Evolutionary conservation across 2,888 invertebrate species (phyloP), one percentile per base, ranked within the genome.

Genomic region (Cerastis rubricosa): DNA sequence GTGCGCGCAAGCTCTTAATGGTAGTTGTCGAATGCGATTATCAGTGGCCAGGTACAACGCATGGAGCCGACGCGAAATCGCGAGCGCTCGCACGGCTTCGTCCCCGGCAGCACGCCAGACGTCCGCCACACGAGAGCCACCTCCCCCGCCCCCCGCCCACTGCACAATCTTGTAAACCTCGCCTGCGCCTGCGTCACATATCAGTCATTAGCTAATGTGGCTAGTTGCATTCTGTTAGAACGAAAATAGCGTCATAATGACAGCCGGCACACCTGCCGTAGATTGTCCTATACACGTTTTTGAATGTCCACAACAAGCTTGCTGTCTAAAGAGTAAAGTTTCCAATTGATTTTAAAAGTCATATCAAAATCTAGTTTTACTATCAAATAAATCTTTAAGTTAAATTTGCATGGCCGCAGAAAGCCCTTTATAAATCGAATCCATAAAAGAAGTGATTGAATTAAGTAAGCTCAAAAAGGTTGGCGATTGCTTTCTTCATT

Each of bases 141-240:
- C 97, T 49, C 97, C 97, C 70, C 96, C 96, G 71, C 97, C 97
- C 47, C 97, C 97, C 65, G 95, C 94, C 97, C 97, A 97, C 85
- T 97, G 97, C 65, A 97, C 97, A 91, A 97, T 96, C 91, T 97
- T 97, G 93, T 97, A 97, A 64, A 97, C 97, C 80, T 97, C 96
- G 1, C 97, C 97, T 72, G 96, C 97, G 91, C 95, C 97, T 97
- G 88, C 22, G 85, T 22, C 78, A 75, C 19, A 65, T 65, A 57
- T 43, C 17, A 59, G 5, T 72, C 59, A 45, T 40, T 51, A 64
- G 29, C 9, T 35, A 63, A 40, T 79, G 25, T 43, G 4, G 22
- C 35, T 69, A 65, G 47, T 25, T 72, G 19, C 35, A 47, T 51
- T n/a, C 14, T 54, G 29, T 54, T 35, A 25, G 22, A 11, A 51